A percentile compares a stretch with the other conserved stretches of the same genome.
Conservation (phyloP, 2,113 vertebrate species). For the Nymphicus hollandicus region DNA sequence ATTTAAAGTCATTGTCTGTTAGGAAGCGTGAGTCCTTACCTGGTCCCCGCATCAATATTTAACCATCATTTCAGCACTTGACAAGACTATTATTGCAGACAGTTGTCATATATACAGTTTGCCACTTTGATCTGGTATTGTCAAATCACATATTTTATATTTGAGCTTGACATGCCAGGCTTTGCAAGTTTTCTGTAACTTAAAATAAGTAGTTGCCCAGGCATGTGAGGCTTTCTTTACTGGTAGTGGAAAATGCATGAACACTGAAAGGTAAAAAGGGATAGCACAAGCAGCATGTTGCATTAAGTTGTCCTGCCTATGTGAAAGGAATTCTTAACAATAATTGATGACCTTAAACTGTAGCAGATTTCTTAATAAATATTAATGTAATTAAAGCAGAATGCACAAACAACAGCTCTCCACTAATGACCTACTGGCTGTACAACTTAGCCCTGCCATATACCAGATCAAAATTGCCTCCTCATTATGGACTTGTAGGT, state of each 20-base stretch:
- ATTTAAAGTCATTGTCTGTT: neutral
- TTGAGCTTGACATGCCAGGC: neutral
- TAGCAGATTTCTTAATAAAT: neutral
- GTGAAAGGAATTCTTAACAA: neutral
- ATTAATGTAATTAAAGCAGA: neutral
- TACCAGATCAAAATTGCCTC: neutral
- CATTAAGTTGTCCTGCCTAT: neutral
- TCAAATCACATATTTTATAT: neutral
- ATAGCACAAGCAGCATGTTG: neutral
- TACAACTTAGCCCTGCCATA: neutral
- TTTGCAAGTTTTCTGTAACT: neutral
- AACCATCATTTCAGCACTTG: neutral
- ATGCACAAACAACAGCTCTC: neutral
- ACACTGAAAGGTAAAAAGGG: neutral
- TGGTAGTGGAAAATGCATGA: neutral
- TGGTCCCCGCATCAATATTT: neutral
- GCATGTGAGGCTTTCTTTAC: neutral
- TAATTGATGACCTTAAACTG: neutral
- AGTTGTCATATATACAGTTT: neutral
- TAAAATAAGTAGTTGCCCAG: neutral
- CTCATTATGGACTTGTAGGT: neutral
- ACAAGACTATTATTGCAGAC: neutral
- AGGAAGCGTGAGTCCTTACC: neutral
- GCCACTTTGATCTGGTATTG: neutral
- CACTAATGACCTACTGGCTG: neutral